Evolutionary conservation across 1,140 invertebrate genomes (phyloP).

Genomic region (Drosophila trapezifrons): DNA sequence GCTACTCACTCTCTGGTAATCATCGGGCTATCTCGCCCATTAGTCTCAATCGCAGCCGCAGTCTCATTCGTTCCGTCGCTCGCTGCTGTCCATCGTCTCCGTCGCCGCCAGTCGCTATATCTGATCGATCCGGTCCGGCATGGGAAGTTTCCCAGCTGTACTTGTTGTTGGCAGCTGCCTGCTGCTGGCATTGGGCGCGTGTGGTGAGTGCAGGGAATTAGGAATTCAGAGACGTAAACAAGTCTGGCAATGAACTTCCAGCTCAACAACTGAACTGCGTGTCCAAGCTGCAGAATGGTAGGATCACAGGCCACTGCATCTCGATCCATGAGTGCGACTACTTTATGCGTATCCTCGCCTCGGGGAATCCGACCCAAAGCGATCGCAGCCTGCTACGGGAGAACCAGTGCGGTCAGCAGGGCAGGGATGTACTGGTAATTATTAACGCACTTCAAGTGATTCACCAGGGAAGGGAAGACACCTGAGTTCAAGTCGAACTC

Average conservation of each 20-base stretch:
- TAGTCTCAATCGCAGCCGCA: slow-evolving; percentile 22
- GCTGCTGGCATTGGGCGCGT: slow-evolving; percentile 52
- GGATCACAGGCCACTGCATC: slow-evolving; percentile 45
- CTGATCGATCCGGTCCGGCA: slow-evolving; percentile 50
- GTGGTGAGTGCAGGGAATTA: slow-evolving; percentile 46
- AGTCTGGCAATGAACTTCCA: slow-evolving; percentile 44
- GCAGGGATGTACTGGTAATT: slow-evolving; percentile 41
- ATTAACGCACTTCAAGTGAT: not conserved
- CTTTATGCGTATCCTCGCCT: slow-evolving; percentile 55
- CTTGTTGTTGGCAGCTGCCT: slow-evolving; percentile 39
- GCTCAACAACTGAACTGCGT: slow-evolving; percentile 50
- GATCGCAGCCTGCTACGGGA: slow-evolving; percentile 55
- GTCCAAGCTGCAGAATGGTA: slow-evolving; percentile 26
- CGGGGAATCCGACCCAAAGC: slow-evolving; percentile 13
- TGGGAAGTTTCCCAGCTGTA: slow-evolving; percentile 51
- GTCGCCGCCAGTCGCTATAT: slow-evolving; percentile 20
- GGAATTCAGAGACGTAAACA: slow-evolving; percentile 36
- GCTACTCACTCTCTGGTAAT: slow-evolving; percentile 32
- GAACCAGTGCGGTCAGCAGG: slow-evolving; percentile 50
- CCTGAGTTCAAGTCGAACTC: slow-evolving; percentile 5
- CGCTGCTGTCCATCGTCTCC: slow-evolving; percentile 11
- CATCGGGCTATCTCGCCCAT: slow-evolving; percentile 18
- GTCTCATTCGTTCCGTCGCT: slow-evolving; percentile 33
- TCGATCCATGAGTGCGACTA: slow-evolving; percentile 49
- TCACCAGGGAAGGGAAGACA: not conserved